Conservation (phyloP, 2,888 invertebrate species). For the Lasioglossum zephyrum region DNA sequence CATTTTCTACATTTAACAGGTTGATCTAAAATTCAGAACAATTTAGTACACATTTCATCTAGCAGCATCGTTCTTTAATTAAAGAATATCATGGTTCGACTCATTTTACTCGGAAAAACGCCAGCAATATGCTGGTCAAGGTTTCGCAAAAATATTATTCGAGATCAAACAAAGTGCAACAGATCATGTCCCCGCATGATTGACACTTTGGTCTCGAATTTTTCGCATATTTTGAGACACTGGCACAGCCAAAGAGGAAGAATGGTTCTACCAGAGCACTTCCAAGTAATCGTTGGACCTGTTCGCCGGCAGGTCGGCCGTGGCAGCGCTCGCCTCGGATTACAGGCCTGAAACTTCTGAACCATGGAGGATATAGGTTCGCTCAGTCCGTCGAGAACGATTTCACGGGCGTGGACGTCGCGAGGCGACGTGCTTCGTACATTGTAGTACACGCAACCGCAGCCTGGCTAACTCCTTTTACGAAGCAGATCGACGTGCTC, state of each 20-base stretch:
- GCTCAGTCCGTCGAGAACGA: neutral
- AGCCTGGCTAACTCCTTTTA: neutral
- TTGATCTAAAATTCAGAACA: too few relatives aligned
- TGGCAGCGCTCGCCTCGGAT: neutral
- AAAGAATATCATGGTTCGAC: neutral
- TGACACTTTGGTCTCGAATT: neutral
- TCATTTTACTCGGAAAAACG: neutral
- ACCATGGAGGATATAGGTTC: slow-evolving; percentile 1
- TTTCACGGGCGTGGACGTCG: neutral
- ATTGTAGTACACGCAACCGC: slow-evolving; percentile 16
- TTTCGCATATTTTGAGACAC: neutral
- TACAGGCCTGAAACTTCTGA: slow-evolving; percentile 1
- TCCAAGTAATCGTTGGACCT: neutral
- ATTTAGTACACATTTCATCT: neutral
- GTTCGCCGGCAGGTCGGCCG: neutral
- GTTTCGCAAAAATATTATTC: neutral
- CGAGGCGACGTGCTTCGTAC: neutral
- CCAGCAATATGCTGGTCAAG: neutral
- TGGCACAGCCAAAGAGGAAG: neutral
- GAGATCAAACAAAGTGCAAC: neutral
- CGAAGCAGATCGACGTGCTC: slow-evolving; percentile 10
- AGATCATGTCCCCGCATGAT: neutral
- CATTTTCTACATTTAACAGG: neutral
- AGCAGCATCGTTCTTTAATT: neutral
- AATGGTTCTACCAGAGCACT: neutral